phyloP scores from a whole-genome alignment of 2,888 invertebrate genomes.

The Tipula lateralis region DNA sequence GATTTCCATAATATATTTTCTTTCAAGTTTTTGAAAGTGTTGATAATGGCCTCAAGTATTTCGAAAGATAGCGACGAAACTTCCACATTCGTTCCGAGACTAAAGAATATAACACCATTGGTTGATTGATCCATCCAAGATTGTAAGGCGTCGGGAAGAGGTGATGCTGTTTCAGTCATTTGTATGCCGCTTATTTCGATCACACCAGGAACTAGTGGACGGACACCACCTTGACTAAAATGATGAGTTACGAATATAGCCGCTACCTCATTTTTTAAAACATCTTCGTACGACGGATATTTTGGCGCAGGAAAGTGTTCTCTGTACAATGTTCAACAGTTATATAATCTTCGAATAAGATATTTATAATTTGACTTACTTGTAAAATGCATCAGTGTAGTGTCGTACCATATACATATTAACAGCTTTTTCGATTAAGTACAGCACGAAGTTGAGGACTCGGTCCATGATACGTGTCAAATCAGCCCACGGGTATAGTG shows the following conservation, averaged over 20 bases:
- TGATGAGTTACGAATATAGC: not conserved
- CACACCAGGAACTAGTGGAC: not conserved
- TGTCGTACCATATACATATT: not conserved
- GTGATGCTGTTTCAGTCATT: not conserved
- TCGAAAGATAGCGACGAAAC: not conserved
- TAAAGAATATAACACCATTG: not conserved
- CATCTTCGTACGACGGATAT: not conserved
- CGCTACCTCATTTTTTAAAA: not conserved
- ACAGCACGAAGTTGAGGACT: not conserved
- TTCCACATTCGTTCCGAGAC: not conserved
- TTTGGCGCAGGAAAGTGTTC: not conserved
- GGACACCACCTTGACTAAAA: not conserved
- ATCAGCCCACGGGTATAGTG: not conserved
- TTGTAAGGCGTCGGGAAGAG: not conserved
- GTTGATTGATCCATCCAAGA: not conserved
- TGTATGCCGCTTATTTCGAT: not conserved
- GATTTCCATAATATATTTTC: constrained; percentile 12
- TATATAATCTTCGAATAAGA: too few relatives aligned
- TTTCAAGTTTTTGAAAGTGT: not conserved
- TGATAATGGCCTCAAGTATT: not conserved
- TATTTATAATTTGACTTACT: not conserved
- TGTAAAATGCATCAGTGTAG: not conserved
- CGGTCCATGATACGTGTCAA: not conserved
- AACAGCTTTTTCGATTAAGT: not conserved
- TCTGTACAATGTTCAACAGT: not conserved